Evolutionary conservation across 2,888 invertebrate species (phyloP).

Genomic region (Chrysolina oricalcia): DNA sequence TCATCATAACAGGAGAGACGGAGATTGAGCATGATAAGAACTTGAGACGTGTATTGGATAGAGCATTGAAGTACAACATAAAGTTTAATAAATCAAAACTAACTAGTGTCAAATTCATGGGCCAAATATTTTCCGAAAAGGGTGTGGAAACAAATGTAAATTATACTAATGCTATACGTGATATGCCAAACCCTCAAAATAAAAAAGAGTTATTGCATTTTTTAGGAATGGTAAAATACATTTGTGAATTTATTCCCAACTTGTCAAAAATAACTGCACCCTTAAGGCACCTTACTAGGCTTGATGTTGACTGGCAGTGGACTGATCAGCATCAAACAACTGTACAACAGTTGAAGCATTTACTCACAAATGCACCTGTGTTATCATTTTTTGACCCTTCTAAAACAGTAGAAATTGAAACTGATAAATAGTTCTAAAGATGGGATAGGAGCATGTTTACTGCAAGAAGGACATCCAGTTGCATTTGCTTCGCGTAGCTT

Average conservation of each 20-base stretch:
- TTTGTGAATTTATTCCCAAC: slow-evolving; percentile 55
- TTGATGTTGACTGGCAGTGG: slow-evolving; percentile 50
- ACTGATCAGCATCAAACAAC: slow-evolving; percentile 40
- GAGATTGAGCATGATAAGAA: slow-evolving; percentile 42
- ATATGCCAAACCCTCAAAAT: slow-evolving; percentile 49
- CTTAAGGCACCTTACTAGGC: slow-evolving; percentile 51
- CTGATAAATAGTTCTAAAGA: slow-evolving; percentile 59
- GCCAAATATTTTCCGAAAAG: slow-evolving; percentile 47
- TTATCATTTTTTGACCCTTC: slow-evolving; percentile 56
- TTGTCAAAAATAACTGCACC: slow-evolving; percentile 55
- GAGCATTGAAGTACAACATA: slow-evolving; percentile 48
- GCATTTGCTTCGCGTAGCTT: slow-evolving; percentile 61
- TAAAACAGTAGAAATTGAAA: slow-evolving; percentile 59
- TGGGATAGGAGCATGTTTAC: slow-evolving; percentile 59
- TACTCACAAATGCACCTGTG: slow-evolving; percentile 55
- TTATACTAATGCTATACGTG: slow-evolving; percentile 53
- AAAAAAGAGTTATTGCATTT: slow-evolving; percentile 52
- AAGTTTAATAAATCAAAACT: slow-evolving; percentile 48
- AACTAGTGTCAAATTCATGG: slow-evolving; percentile 48
- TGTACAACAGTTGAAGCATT: slow-evolving; percentile 51
- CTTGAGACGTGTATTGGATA: slow-evolving; percentile 47
- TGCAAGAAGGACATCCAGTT: slow-evolving; percentile 61
- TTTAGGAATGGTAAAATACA: slow-evolving; percentile 55
- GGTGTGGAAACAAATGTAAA: slow-evolving; percentile 45
- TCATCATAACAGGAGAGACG: slow-evolving; percentile 40